A percentile compares a stretch with the other conserved stretches of the same genome.
These are phyloP conservation scores for Spermophilus dauricus DNA, from an alignment of 2,113 vertebrate species.

Conservation along the genomic window DNA sequence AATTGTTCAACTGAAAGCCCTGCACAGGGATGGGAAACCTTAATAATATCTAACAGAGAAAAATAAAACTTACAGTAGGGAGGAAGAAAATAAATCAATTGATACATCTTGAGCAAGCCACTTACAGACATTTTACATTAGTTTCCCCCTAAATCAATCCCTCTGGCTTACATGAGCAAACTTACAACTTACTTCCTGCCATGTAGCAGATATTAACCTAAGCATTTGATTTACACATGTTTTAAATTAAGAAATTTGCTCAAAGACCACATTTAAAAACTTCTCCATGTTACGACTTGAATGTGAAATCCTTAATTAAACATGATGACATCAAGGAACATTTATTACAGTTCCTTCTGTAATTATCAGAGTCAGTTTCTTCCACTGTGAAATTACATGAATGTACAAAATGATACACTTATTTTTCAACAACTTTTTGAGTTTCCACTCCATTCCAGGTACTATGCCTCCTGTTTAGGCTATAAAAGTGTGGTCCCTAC, in stretches of 20 bases:
- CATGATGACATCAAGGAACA: background rate
- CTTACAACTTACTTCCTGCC: conserved; percentile 13
- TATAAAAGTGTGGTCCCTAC: background rate
- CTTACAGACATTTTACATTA: background rate
- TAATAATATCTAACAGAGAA: background rate
- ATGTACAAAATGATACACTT: background rate
- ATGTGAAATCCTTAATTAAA: conserved; percentile 42
- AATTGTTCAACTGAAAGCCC: background rate
- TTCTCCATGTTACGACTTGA: background rate
- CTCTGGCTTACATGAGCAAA: conserved; percentile 10
- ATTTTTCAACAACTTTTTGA: background rate
- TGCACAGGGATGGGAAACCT: background rate
- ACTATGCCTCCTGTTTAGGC: background rate
- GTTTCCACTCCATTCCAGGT: background rate
- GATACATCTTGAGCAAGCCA: background rate
- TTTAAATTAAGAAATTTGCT: conserved; percentile 4
- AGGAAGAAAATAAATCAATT: background rate
- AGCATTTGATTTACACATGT: background rate
- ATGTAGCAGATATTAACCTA: background rate
- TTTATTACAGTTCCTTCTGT: background rate
- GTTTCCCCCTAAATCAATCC: background rate
- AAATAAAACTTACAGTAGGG: background rate
- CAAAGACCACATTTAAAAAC: conserved; percentile 36
- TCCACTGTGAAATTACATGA: background rate
- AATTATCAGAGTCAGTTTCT: background rate